Evolutionary conservation across 2,888 invertebrate species (phyloP).

Genomic region (Philereme transversata): DNA sequence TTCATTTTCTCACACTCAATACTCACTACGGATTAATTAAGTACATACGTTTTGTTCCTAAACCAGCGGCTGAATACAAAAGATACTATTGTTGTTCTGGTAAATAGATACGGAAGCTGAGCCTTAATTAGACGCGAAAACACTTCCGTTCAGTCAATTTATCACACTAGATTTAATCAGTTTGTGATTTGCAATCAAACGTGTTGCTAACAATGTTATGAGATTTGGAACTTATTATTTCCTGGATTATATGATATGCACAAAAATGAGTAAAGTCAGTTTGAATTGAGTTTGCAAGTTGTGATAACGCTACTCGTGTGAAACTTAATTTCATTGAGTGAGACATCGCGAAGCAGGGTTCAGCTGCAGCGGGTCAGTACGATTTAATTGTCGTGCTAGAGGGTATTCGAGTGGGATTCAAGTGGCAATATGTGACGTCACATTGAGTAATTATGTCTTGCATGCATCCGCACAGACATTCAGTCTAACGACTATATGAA

Average conservation of each 20-base stretch:
- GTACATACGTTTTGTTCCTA: slow-evolving; percentile 52
- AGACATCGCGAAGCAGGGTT: slow-evolving; percentile 12
- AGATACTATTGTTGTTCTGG: slow-evolving; percentile 48
- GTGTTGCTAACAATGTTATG: slow-evolving; percentile 2
- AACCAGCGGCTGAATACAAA: slow-evolving; percentile 43
- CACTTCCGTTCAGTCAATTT: slow-evolving; percentile 40
- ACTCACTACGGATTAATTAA: slow-evolving; percentile 64
- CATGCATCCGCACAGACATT: slow-evolving; percentile 43
- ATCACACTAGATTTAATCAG: slow-evolving; percentile 24
- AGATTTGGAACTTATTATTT: slow-evolving; percentile 4
- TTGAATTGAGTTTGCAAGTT: no score
- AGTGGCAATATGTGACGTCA: slow-evolving; percentile 59
- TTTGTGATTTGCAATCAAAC: slow-evolving; percentile 10
- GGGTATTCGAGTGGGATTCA: slow-evolving; percentile 64
- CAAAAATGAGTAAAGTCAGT: no score
- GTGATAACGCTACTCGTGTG: neutral
- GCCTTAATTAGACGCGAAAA: slow-evolving; percentile 42
- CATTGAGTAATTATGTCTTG: slow-evolving; percentile 55
- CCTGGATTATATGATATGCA: neutral
- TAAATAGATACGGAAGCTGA: slow-evolving; percentile 51
- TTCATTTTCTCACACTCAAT: slow-evolving; percentile 71
- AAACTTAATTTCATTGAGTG: slow-evolving; percentile 12
- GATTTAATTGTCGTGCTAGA: slow-evolving; percentile 71
- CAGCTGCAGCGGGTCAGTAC: slow-evolving; percentile 52
- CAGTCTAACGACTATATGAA: neutral